Evolutionary conservation across 2,797 vertebrate species (phyloP).

Genomic region (Spatula clypeata): DNA sequence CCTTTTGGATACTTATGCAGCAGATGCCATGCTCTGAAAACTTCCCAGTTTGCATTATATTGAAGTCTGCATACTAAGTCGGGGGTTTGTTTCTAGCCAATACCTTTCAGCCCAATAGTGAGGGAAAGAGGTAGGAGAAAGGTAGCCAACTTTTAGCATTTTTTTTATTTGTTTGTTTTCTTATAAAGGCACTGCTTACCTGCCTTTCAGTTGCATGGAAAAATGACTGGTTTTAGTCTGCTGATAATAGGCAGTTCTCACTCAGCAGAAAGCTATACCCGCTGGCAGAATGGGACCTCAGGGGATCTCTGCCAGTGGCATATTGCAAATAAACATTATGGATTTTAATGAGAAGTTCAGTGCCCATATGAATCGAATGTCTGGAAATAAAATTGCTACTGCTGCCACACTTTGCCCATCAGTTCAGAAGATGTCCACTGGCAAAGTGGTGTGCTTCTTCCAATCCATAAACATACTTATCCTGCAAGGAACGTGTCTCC

Average conservation of each 20-base stretch:
- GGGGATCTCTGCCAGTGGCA: not conserved
- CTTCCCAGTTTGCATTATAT: fast-evolving
- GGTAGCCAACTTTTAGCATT: not conserved
- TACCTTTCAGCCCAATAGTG: not conserved
- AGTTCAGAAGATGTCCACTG: not conserved
- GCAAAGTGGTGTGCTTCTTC: not conserved
- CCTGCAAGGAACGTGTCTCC: not conserved
- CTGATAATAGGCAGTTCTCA: not conserved
- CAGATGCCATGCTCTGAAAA: not conserved
- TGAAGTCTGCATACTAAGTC: not conserved
- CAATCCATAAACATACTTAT: not conserved
- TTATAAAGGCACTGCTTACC: not conserved
- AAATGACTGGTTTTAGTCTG: not conserved
- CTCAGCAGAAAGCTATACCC: not conserved
- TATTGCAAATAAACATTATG: not conserved
- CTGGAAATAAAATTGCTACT: not conserved
- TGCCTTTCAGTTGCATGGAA: not conserved
- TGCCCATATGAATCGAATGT: not conserved
- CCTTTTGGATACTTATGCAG: not conserved
- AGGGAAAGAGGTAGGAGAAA: not conserved
- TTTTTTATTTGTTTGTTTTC: not conserved
- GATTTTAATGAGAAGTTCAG: not conserved
- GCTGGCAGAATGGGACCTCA: not conserved
- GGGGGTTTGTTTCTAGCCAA: not conserved
- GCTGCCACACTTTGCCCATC: not conserved